Evolutionary conservation across 1,140 invertebrate species (phyloP).

Genomic region (Physella acuta): DNA sequence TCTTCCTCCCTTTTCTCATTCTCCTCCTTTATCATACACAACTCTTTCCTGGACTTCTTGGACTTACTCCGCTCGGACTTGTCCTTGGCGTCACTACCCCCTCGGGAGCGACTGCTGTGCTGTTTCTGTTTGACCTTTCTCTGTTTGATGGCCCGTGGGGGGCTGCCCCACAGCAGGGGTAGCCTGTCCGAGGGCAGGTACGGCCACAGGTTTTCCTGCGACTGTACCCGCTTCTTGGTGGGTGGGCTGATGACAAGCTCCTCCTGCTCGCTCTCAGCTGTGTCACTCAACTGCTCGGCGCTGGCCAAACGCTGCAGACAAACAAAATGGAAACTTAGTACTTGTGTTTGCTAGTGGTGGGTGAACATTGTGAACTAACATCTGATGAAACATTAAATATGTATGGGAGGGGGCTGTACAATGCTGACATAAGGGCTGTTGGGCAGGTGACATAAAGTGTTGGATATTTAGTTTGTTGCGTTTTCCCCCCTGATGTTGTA

Average conservation of each 20-base stretch:
- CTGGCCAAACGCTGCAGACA: conserved; percentile 20
- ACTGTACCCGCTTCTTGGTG: not conserved
- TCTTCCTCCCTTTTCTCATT: not conserved
- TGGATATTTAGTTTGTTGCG: no score
- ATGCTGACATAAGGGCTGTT: not conserved
- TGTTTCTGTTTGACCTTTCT: conserved; percentile 9
- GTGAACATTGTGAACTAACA: not conserved
- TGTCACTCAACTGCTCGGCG: conserved; percentile 20
- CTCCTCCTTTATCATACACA: conserved; percentile 17
- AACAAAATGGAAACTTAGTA: no score
- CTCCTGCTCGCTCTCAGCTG: conserved; percentile 17
- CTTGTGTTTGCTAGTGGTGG: not conserved
- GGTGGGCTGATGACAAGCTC: not conserved
- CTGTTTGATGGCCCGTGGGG: conserved; percentile 4
- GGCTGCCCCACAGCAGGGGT: conserved; percentile 20
- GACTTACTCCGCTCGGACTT: no score
- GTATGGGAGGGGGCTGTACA: not conserved
- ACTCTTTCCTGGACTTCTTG: not conserved
- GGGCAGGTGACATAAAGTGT: not conserved
- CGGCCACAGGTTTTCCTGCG: conserved; percentile 19
- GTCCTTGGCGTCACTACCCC: not conserved
- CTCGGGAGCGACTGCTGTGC: not conserved
- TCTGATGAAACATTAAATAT: not conserved
- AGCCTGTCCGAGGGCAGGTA: conserved; percentile 23
- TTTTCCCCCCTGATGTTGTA: no score